These are phyloP conservation scores for Bombus cullumanus DNA, from an alignment of 1,140 invertebrate species.

Conservation along the genomic window DNA sequence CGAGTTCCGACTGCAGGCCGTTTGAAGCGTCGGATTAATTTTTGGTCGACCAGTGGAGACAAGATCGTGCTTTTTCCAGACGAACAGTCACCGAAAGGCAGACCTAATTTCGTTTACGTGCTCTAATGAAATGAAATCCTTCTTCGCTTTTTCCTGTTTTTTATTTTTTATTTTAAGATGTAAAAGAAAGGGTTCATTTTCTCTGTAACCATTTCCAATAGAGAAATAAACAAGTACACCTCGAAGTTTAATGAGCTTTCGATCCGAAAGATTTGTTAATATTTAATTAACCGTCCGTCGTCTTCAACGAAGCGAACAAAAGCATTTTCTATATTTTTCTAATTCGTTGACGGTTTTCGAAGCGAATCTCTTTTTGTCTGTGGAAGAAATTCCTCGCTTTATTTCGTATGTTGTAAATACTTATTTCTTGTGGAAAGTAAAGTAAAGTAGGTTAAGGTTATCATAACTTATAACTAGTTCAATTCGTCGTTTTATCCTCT, in stretches of 20 bases:
- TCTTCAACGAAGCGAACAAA: background rate
- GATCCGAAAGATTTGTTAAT: background rate
- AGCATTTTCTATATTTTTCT: background rate
- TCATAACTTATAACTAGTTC: too few relatives aligned
- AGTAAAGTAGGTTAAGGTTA: too few relatives aligned
- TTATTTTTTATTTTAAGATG: background rate
- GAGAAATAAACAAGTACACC: background rate
- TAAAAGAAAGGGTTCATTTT: background rate
- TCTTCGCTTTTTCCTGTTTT: background rate
- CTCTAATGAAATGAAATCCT: background rate
- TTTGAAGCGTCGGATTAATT: conserved; percentile 18
- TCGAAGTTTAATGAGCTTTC: background rate
- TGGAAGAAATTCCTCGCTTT: background rate
- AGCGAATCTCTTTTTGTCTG: background rate
- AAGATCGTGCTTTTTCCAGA: background rate
- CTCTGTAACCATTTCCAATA: background rate
- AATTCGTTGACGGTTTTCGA: background rate
- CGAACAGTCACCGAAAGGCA: background rate
- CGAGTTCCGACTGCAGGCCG: background rate
- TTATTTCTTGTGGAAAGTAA: too few relatives aligned
- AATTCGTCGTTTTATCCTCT: too few relatives aligned
- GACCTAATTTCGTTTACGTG: background rate
- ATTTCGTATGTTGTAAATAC: too few relatives aligned
- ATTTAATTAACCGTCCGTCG: background rate
- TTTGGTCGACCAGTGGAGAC: background rate